Evolutionary conservation across 2,113 vertebrate genomes (phyloP).

Genomic region (Leuciscus idus): DNA sequence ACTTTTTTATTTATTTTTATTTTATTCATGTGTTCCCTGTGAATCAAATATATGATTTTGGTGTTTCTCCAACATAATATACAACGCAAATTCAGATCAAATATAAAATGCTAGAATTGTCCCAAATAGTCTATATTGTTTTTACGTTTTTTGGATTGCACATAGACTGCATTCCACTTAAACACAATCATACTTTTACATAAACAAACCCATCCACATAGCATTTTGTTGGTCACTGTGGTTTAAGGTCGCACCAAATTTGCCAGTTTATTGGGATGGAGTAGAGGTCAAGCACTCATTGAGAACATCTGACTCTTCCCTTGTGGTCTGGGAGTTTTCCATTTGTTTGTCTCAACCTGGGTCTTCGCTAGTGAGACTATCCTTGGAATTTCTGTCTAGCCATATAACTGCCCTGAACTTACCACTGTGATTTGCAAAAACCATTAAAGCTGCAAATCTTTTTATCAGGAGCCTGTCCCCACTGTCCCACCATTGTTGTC

Average conservation of each 20-base stretch:
- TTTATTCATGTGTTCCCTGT: neutral
- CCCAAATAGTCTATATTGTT: neutral
- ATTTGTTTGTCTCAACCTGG: conserved; percentile 48
- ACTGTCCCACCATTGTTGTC: conserved; percentile 1
- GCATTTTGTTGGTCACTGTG: conserved; percentile 43
- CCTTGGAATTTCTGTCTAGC: neutral
- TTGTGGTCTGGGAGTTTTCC: conserved; percentile 39
- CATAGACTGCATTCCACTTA: conserved; percentile 20
- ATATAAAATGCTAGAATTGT: neutral
- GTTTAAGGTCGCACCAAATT: conserved; percentile 42
- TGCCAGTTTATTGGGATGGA: conserved; percentile 45
- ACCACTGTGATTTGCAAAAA: conserved; percentile 26
- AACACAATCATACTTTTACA: conserved; percentile 23
- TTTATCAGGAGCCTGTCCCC: conserved; percentile 12
- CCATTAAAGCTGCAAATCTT: conserved; percentile 27
- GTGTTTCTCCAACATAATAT: neutral
- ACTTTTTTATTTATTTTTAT: neutral
- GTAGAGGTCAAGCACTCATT: conserved; percentile 43
- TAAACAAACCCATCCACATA: conserved; percentile 14
- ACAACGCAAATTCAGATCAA: neutral
- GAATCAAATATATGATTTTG: neutral
- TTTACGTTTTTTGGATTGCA: conserved; percentile 6
- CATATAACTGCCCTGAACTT: neutral
- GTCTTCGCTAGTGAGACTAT: neutral
- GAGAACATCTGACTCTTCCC: conserved; percentile 22